These are phyloP conservation scores for Bombyx mandarina DNA, from an alignment of 1,140 invertebrate species.

Conservation along the genomic window DNA sequence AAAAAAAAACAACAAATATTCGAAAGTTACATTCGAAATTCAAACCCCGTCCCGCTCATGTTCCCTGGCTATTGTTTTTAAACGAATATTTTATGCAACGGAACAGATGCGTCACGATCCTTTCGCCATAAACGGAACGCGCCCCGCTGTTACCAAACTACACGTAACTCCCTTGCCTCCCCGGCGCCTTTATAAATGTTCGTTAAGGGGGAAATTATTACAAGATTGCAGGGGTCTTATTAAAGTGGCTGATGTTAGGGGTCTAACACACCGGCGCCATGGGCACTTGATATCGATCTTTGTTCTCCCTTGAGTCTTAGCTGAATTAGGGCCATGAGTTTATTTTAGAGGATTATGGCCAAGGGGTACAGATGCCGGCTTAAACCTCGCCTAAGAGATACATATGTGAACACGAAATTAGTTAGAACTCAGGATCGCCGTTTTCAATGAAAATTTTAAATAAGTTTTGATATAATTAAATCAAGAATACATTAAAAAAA, in stretches of 20 bases:
- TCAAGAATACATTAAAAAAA: too few relatives aligned
- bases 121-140: conserved; percentile 33
- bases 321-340: conserved; percentile 52
- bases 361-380: conserved; percentile 29
- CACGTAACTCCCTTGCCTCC: conserved; percentile 17
- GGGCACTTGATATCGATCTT: conserved; percentile 58
- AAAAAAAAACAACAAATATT: neutral
- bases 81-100: conserved; percentile 36
- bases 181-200: conserved; percentile 19
- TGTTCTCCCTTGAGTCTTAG: conserved; percentile 52
- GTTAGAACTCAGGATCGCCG: too few relatives aligned
- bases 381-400: conserved; percentile 13
- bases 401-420: too few relatives aligned
- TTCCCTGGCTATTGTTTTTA: conserved; percentile 24
- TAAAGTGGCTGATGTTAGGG: conserved; percentile 32
- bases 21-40: conserved; percentile 11
- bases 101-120: conserved; percentile 44
- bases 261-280: conserved; percentile 39
- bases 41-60: conserved; percentile 8
- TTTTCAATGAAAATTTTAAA: too few relatives aligned
- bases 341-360: conserved; percentile 38
- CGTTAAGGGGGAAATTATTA: conserved; percentile 21
- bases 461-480: too few relatives aligned
- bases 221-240: conserved; percentile 34
- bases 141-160: conserved; percentile 24